phyloP scores from a whole-genome alignment of 2,888 invertebrate genomes.

The Polia nebulosa region DNA sequence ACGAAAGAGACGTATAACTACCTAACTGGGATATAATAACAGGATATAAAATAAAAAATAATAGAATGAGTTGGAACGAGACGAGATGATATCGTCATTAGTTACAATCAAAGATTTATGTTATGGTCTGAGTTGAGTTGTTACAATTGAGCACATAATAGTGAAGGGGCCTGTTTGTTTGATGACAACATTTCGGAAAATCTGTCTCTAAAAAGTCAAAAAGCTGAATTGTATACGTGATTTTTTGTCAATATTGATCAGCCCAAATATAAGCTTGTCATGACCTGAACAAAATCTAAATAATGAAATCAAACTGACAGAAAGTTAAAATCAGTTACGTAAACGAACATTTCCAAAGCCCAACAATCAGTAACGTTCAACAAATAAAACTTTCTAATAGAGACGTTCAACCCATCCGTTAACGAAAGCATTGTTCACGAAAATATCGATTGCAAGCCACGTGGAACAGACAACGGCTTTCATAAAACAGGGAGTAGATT shows the following conservation, averaged over 20 bases:
- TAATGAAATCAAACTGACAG: constrained; percentile 16
- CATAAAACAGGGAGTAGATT: constrained; percentile 85
- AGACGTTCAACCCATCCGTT: constrained; percentile 44
- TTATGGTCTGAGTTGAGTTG: constrained; percentile 56
- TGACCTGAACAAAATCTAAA: background rate
- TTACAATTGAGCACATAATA: constrained; percentile 59
- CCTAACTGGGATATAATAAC: constrained; percentile 55
- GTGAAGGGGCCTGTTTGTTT: constrained; percentile 37
- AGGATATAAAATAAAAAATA: constrained; percentile 63
- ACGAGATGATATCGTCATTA: constrained; percentile 60
- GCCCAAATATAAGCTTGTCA: background rate
- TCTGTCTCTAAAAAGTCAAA: background rate
- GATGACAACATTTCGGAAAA: constrained; percentile 13
- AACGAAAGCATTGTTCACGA: constrained; percentile 66
- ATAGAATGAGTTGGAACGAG: constrained; percentile 52
- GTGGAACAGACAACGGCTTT: constrained; percentile 75
- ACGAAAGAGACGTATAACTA: constrained; percentile 35
- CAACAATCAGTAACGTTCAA: constrained; percentile 21
- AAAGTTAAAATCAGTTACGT: constrained; percentile 1
- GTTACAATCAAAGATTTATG: constrained; percentile 66
- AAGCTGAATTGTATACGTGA: background rate
- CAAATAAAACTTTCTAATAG: constrained; percentile 52
- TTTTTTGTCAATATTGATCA: background rate
- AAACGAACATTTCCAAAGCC: constrained; percentile 20
- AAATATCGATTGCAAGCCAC: constrained; percentile 65